phyloP scores from a whole-genome alignment of 2,888 invertebrate species.

The Caenorhabditis zanzibari region DNA sequence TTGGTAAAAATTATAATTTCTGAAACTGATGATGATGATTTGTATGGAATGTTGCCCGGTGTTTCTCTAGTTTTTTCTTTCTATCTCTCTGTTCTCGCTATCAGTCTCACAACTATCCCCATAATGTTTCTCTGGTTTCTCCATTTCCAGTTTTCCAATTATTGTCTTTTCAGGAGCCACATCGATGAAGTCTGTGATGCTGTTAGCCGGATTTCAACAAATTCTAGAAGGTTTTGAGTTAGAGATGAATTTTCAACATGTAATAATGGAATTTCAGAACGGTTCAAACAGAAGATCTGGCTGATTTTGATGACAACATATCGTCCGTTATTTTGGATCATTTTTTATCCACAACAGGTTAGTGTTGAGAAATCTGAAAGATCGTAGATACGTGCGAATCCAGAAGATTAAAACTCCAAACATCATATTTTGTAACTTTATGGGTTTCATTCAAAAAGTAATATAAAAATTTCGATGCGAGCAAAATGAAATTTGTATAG shows the following conservation, averaged over 20 bases:
- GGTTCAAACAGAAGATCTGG: constrained; percentile 74
- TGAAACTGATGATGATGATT: constrained; percentile 12
- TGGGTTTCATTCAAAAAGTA: neutral
- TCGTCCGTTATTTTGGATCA: constrained; percentile 76
- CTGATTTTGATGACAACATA: constrained; percentile 76
- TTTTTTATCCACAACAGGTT: constrained; percentile 69
- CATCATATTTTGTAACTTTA: neutral
- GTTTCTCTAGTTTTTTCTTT: constrained; percentile 52
- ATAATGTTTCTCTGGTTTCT: constrained; percentile 3
- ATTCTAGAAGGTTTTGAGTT: constrained; percentile 58
- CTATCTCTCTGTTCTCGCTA: constrained; percentile 55
- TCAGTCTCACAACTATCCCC: constrained; percentile 27
- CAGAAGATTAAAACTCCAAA: neutral
- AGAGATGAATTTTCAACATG: neutral
- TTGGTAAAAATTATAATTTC: constrained; percentile 12
- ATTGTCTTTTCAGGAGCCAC: constrained; percentile 53
- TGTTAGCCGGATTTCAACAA: constrained; percentile 65
- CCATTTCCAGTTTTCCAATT: neutral
- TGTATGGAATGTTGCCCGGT: constrained; percentile 65
- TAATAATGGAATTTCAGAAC: constrained; percentile 58
- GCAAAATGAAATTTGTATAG: neutral
- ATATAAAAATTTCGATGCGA: neutral
- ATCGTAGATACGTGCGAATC: neutral
- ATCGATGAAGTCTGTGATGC: constrained; percentile 63
- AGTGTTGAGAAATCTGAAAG: neutral